Percentiles rank a stretch among this genome's conserved stretches.
Evolutionary conservation across 2,888 invertebrate species (phyloP).

Genomic region (Conus canariensis): DNA sequence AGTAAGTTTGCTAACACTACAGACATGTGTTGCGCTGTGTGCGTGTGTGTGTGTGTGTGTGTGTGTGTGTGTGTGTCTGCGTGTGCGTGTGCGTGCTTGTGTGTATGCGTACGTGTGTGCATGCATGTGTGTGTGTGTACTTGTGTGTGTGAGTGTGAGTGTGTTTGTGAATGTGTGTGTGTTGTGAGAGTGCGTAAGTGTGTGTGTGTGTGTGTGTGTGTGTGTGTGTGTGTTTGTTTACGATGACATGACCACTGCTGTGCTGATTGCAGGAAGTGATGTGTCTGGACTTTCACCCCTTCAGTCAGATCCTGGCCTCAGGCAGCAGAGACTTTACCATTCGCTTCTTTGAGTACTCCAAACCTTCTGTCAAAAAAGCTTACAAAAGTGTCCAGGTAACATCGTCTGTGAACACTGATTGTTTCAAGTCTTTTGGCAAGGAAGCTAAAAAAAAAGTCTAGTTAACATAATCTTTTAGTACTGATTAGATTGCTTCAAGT

Average conservation of each 20-base stretch:
- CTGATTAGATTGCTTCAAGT: constrained; percentile 96
- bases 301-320: constrained; percentile 91
- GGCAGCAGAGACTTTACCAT: constrained; percentile 96
- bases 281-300: constrained; percentile 96
- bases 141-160: not conserved
- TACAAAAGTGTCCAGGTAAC: constrained; percentile 93
- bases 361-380: constrained; percentile 98
- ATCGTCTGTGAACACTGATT: too few species aligned
- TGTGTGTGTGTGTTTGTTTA: too few species aligned
- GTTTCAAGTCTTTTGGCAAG: constrained; percentile 57
- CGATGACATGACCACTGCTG: too few species aligned
- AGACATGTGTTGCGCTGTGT: not conserved
- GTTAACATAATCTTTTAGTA: too few species aligned
- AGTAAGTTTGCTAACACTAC: not conserved
- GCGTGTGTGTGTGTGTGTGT: not conserved
- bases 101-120: too few species aligned
- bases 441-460: not conserved
- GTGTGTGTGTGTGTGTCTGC: too few species aligned
- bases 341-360: constrained; percentile 98
- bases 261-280: constrained; percentile 88
- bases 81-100: too few species aligned
- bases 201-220: constrained; percentile 3
- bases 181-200: too few species aligned
- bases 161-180: too few species aligned
- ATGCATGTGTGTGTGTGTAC: not conserved